Conservation (phyloP, 2,113 vertebrate species). For the Crotalus tigris region DNA sequence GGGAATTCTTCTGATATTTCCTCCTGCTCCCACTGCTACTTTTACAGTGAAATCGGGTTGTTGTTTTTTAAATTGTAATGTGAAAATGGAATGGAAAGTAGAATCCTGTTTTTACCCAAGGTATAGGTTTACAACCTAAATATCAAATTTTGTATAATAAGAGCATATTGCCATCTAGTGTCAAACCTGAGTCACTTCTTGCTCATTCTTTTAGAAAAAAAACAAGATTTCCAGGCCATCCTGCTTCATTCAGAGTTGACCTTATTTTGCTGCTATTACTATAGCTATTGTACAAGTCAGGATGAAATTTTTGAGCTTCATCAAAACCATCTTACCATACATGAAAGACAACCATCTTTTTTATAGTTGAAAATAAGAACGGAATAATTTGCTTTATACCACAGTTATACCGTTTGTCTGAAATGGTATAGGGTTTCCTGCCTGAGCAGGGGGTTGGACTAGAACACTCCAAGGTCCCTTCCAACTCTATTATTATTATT, state of each 20-base stretch:
- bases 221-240: background rate
- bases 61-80: too few relatives aligned
- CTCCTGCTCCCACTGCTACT: background rate
- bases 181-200: slow-evolving; percentile 8
- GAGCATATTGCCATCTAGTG: slow-evolving; percentile 59
- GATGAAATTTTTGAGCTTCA: background rate
- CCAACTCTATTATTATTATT: too few relatives aligned
- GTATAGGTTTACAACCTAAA: background rate
- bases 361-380: background rate
- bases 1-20: background rate
- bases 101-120: background rate
- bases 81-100: background rate
- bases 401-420: too few relatives aligned
- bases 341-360: background rate
- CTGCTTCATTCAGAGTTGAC: background rate
- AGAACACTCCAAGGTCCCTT: too few relatives aligned
- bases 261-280: background rate
- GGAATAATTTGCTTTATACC: background rate
- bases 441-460: too few relatives aligned
- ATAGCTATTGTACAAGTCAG: background rate
- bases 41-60: background rate
- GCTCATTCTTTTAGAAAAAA: slow-evolving; percentile 32
- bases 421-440: too few relatives aligned
- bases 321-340: background rate
- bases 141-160: background rate